These are phyloP conservation scores for Heliconius nattereri DNA, from an alignment of 1,140 invertebrate genomes.

Conservation along the genomic window DNA sequence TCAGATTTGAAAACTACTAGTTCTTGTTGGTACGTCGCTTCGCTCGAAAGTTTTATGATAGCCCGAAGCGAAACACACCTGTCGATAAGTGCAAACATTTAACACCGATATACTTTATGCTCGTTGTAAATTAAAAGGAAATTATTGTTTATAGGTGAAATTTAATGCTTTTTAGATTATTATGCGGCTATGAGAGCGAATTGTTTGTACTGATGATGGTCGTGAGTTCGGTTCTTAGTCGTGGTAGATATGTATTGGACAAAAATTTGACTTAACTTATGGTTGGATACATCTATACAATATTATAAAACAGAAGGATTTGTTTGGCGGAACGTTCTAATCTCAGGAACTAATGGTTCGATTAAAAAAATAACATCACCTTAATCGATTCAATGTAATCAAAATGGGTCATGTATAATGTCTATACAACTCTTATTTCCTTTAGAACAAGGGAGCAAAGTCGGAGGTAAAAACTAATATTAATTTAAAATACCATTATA, in stretches of 20 bases:
- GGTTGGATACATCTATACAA: too few relatives aligned
- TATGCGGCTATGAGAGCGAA: background rate
- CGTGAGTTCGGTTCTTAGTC: background rate
- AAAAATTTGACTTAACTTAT: too few relatives aligned
- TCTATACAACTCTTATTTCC: too few relatives aligned
- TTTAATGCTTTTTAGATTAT: background rate
- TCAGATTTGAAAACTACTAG: conserved; percentile 11
- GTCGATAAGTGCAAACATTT: conserved; percentile 39
- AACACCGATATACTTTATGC: conserved; percentile 30
- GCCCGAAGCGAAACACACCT: conserved; percentile 25
- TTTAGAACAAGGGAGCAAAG: too few relatives aligned
- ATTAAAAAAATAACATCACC: too few relatives aligned
- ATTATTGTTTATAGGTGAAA: conserved; percentile 22
- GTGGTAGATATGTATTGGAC: background rate
- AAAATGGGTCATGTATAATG: too few relatives aligned
- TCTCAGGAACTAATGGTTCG: too few relatives aligned
- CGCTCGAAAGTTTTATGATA: conserved; percentile 32
- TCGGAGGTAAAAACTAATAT: too few relatives aligned
- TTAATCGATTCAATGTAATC: too few relatives aligned
- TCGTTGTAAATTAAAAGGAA: conserved; percentile 27
- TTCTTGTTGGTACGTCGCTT: conserved; percentile 14
- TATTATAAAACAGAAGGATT: too few relatives aligned
- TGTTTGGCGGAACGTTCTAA: too few relatives aligned
- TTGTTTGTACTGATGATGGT: background rate
- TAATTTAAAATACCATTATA: background rate